A percentile compares a stretch with the other conserved stretches of the same genome.
phyloP scores from a whole-genome alignment of 2,113 vertebrate species.

The Sapayoa aenigma region DNA sequence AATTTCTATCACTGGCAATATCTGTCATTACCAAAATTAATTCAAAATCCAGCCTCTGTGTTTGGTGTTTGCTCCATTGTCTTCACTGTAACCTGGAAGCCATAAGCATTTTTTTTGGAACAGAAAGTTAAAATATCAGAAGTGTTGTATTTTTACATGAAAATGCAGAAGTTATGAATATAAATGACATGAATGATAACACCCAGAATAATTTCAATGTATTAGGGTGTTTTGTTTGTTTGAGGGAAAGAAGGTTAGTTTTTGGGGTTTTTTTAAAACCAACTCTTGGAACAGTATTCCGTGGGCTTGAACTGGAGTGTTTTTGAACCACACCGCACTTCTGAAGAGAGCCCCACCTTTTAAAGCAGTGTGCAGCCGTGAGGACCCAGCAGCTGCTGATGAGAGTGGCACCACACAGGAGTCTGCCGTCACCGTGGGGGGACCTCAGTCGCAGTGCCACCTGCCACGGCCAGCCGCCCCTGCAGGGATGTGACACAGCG shows the following conservation, averaged over 20 bases:
- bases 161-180: neutral
- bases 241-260: neutral
- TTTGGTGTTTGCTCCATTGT: neutral
- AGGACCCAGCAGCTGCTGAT: constrained; percentile 95
- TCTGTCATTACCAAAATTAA: neutral
- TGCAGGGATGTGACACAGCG: constrained; percentile 5
- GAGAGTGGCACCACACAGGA: constrained; percentile 93
- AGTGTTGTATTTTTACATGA: neutral
- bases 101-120: neutral
- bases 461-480: constrained; percentile 97
- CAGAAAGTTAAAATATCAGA: neutral
- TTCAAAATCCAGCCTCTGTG: neutral
- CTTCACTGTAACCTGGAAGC: neutral
- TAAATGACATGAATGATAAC: neutral
- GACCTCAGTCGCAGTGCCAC: constrained; percentile 88
- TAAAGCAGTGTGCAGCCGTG: constrained; percentile 96
- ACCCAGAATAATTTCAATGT: neutral
- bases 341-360: constrained; percentile 78
- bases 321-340: neutral
- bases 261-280: neutral
- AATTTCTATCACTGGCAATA: neutral
- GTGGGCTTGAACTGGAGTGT: neutral
- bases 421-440: constrained; percentile 84
- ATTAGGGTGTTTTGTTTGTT: neutral
- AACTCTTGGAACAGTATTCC: neutral